Evolutionary conservation across 2,888 invertebrate genomes (phyloP), one percentile per base, ranked within the genome.

Genomic region (Keiferia lycopersicella): DNA sequence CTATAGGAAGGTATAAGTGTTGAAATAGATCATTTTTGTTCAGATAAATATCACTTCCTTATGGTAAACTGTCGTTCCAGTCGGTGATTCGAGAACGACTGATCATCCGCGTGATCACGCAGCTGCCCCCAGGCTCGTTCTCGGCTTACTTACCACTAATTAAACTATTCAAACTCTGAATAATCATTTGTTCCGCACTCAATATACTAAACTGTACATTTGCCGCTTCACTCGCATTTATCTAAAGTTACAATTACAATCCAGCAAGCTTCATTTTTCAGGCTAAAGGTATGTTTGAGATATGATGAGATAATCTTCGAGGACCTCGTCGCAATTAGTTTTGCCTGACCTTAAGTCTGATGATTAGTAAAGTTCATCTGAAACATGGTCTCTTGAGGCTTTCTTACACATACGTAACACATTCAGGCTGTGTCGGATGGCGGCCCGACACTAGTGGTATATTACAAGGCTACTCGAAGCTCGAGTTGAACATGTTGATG

Each of bases 401-500:
- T 26, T 10, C 34, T 34, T 34, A 34, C 34, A 10, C 34, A 34
- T 34, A 41, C n/a, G n/a, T n/a, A 45, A 45, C 8, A 14, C n/a
- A 45, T 34, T 16, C n/a, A 8, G 45, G n/a, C 4, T 16, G 45
- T 2, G 8, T 45, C 45, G 45, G 45, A 16, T 1, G 3, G 41
- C 41, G 14, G 41, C n/a, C n/a, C 45, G 45, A 10, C 50, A 18
- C 18, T 41, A 58, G 30, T 60, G 56, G 62, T 56, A 66, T 57
- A 63, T 58, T 61, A 61, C 63, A 63, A 58, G 61, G 65, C 60
- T 88, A 91, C 75, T 91, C 91, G 72, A 91, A 91, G 80, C 83
- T 90, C 74, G 96, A 95, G 83, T 96, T 97, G 86, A 98, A 98
- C 97, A 98, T 98, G 78, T 95, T 95, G 73, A 98, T 94, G 80